A percentile compares a stretch with the other conserved stretches of the same genome.
These are phyloP conservation scores for Scrobipalpa costella DNA, from an alignment of 2,888 invertebrate species.

Conservation along the genomic window DNA sequence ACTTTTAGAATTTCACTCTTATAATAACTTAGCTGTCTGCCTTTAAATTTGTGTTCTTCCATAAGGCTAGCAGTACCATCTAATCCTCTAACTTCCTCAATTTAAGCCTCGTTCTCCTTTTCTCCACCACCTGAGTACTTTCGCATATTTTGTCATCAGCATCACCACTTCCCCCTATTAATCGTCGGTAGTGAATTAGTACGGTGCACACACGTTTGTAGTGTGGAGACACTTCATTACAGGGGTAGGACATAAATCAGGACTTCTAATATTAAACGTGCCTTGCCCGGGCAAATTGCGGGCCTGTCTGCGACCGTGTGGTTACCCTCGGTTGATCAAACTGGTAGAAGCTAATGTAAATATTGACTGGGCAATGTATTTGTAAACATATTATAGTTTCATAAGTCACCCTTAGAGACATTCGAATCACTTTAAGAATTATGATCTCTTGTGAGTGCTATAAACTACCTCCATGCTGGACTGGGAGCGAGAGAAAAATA, in stretches of 20 bases:
- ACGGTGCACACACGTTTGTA: conserved; percentile 74
- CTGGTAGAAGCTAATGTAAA: conserved; percentile 41
- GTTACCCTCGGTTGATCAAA: conserved; percentile 45
- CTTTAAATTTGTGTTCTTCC: too few relatives aligned
- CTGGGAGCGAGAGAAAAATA: too few relatives aligned
- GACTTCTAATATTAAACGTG: conserved; percentile 82
- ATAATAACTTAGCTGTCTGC: too few relatives aligned
- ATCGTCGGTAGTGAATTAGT: conserved; percentile 76
- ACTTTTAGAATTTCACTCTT: too few relatives aligned
- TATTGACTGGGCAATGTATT: conserved; percentile 10
- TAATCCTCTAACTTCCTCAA: neutral
- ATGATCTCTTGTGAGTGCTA: too few relatives aligned
- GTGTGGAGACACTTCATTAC: conserved; percentile 79
- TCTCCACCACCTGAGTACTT: neutral
- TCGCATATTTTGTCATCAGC: conserved; percentile 28
- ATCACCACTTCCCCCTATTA: conserved; percentile 53
- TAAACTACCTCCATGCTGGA: too few relatives aligned
- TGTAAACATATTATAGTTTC: neutral
- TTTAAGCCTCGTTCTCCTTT: neutral
- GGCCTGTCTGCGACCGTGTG: conserved; percentile 55
- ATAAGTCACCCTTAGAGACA: neutral
- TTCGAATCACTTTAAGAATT: too few relatives aligned
- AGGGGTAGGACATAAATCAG: conserved; percentile 78
- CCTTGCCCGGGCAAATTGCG: conserved; percentile 77
- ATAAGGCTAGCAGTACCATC: neutral